A percentile compares a stretch with the other conserved stretches of the same genome.
Evolutionary conservation across 2,113 vertebrate genomes (phyloP).

Genomic region (Neogale vison): DNA sequence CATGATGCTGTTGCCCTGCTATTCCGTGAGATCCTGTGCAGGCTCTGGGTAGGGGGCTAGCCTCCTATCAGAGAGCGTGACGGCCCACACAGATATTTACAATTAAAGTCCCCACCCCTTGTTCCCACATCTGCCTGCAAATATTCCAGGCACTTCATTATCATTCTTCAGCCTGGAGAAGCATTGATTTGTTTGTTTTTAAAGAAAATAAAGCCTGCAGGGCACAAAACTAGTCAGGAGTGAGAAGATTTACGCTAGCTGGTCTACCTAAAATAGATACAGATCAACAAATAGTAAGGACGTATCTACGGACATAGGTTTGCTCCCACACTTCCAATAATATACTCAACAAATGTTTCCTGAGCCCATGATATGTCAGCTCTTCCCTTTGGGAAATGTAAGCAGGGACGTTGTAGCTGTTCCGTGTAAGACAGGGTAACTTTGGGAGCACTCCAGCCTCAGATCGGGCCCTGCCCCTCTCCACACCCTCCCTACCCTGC

Average conservation of each 20-base stretch:
- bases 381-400: neutral
- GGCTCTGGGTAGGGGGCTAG: no score
- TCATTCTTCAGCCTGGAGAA: neutral
- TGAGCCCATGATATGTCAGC: no score
- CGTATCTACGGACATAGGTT: rapidly evolving
- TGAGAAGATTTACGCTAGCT: constrained; percentile 10
- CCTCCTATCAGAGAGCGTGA: no score
- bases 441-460: neutral
- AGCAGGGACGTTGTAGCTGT: no score
- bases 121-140: neutral
- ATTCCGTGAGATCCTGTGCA: neutral
- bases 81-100: neutral
- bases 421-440: neutral
- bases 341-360: neutral
- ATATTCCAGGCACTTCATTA: neutral
- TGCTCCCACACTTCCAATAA: neutral
- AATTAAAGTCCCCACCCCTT: neutral
- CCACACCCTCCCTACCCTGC: rapidly evolving
- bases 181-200: neutral
- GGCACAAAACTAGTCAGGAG: neutral
- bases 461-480: no score
- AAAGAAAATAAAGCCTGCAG: neutral
- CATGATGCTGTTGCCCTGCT: neutral
- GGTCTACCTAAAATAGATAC: neutral
- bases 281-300: neutral